Evolutionary conservation across 2,888 invertebrate species (phyloP), one percentile per base, ranked within the genome.

Genomic region (Drosophila koepferae): DNA sequence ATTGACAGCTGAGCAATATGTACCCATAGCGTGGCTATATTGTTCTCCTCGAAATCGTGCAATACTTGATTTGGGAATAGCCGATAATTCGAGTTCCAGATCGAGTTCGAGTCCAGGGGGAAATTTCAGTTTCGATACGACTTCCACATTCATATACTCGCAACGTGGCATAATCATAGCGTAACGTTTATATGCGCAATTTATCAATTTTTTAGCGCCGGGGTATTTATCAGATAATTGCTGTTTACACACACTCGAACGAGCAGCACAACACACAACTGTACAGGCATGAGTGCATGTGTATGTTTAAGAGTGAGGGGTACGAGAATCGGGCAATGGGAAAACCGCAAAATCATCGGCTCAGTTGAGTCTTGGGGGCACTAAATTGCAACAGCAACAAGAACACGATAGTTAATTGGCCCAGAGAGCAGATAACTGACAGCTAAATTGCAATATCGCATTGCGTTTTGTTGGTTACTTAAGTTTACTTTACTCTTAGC

Each of bases 401-500:
- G 70, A 77, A 69, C 81, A 78, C 53, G 79, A 65, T 60, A 84
- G 77, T 82, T 86, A 86, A 86, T 86, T 90, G 90, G 86, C 86
- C 89, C 86, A 82, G 76, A 86, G 89, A 90, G 82, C 78, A 78
- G 83, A 71, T 74, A 86, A 86, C 90, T 86, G 86, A 86, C 86
- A 86, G 86, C 86, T 81, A 86, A 86, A 86, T 86, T 86, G 86
- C 87, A 84, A 89, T 85, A 85, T 85, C 90, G 75, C 85, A 89
- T 89, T 89, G 84, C 85, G 85, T 74, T 89, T 71, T 84, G 68
- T 72, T 77, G 77, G 63, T 82, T 80, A 75, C 77, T 70, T 74
- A 64, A 76, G 72, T 72, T 86, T 63, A 58, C 67, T 74, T 85
- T 68, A 58, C 72, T 72, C 62, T 76, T 72, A 59, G 65, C 72